These are phyloP conservation scores for Eurois occulta DNA, from an alignment of 2,888 invertebrate genomes.

Conservation along the genomic window DNA sequence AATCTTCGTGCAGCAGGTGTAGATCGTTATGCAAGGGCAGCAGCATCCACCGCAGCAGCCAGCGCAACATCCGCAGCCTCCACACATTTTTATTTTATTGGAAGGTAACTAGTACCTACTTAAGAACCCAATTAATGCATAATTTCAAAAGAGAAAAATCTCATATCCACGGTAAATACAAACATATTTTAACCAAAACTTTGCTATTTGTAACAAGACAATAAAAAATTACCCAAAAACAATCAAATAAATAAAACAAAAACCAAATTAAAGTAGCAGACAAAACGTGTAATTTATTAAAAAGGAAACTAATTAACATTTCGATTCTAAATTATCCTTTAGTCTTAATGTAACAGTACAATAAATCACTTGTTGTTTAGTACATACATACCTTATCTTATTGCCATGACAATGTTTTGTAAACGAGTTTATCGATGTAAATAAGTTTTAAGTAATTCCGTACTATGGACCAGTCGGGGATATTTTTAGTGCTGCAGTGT, in stretches of 20 bases:
- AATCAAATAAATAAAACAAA: slow-evolving; percentile 20
- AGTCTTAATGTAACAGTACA: slow-evolving; percentile 32
- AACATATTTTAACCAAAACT: not conserved
- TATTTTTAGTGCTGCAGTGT: slow-evolving; percentile 81
- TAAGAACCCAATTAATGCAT: too few species aligned
- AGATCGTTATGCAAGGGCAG: too few species aligned
- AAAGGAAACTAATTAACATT: slow-evolving; percentile 31
- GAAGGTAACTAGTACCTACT: too few species aligned
- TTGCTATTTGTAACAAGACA: not conserved
- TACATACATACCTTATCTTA: slow-evolving; percentile 75
- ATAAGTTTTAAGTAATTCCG: slow-evolving; percentile 86
- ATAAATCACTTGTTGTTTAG: slow-evolving; percentile 70
- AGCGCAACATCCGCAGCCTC: too few species aligned
- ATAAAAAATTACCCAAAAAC: slow-evolving; percentile 7
- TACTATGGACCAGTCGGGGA: slow-evolving; percentile 80
- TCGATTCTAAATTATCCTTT: slow-evolving; percentile 40
- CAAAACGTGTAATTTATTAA: slow-evolving; percentile 20
- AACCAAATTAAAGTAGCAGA: slow-evolving; percentile 16
- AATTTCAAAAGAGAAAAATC: too few species aligned
- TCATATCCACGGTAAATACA: not conserved
- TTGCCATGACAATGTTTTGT: slow-evolving; percentile 83
- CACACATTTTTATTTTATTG: too few species aligned
- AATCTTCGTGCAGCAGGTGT: too few species aligned
- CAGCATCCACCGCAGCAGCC: too few species aligned
- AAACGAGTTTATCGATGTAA: slow-evolving; percentile 83